phyloP scores from a whole-genome alignment of 92 coral and sea anemone species.

The Scolanthus callimorphus region DNA sequence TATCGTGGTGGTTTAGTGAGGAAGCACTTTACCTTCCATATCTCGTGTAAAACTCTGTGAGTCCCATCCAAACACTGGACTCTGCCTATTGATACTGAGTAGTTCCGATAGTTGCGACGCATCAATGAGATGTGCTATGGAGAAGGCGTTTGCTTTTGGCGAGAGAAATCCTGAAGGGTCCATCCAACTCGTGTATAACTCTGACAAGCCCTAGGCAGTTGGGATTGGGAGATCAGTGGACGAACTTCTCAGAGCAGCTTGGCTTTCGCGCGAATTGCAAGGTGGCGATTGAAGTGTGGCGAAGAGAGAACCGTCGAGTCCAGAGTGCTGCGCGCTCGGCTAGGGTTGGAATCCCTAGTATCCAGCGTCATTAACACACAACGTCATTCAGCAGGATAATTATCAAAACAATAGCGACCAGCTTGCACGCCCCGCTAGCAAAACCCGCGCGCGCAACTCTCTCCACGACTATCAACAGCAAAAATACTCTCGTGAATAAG shows the following conservation, averaged over 20 bases:
- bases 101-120: conserved; percentile 84
- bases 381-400: conserved; percentile 83
- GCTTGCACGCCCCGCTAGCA: background rate
- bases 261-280: background rate
- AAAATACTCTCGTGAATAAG: background rate
- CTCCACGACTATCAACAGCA: background rate
- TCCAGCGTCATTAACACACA: conserved; percentile 53
- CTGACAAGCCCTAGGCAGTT: background rate
- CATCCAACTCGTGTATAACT: conserved; percentile 47
- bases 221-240: background rate
- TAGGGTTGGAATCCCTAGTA: conserved; percentile 86
- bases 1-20: too few species aligned
- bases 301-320: conserved; percentile 9
- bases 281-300: conserved; percentile 7
- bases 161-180: conserved; percentile 92
- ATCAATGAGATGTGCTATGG: conserved; percentile 98
- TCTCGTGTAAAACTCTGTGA: conserved; percentile 89
- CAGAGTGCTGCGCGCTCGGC: conserved; percentile 58
- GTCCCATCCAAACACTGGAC: conserved; percentile 78
- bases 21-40: conserved; percentile 99
- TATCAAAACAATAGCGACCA: conserved; percentile 73
- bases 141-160: conserved; percentile 98
- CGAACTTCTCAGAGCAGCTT: background rate
- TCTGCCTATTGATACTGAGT: conserved; percentile 63
- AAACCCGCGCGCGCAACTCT: background rate